A percentile compares a stretch with the other conserved stretches of the same genome.
These are phyloP conservation scores for Physeter macrocephalus DNA, from an alignment of 2,113 vertebrate genomes.

Conservation along the genomic window DNA sequence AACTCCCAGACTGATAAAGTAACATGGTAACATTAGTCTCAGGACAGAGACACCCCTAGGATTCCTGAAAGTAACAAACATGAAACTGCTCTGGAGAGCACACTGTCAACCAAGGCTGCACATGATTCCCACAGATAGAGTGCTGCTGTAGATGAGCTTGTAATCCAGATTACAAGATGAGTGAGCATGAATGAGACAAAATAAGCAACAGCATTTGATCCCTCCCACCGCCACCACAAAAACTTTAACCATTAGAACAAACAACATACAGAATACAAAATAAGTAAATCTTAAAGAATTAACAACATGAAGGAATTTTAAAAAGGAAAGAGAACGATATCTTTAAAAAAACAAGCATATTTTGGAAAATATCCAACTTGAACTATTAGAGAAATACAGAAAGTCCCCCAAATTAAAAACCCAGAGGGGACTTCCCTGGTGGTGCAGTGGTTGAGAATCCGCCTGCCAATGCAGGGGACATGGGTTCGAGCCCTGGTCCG, in stretches of 20 bases:
- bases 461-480: too few species aligned
- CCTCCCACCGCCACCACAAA: background rate
- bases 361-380: background rate
- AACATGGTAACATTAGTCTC: background rate
- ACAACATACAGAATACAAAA: background rate
- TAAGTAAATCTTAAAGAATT: background rate
- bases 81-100: background rate
- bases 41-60: background rate
- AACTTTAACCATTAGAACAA: background rate
- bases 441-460: too few species aligned
- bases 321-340: background rate
- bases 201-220: background rate
- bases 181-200: background rate
- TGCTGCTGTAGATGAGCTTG: background rate
- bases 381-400: slow-evolving; percentile 1
- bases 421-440: background rate
- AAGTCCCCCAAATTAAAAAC: background rate
- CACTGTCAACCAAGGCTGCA: background rate
- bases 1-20: background rate
- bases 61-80: background rate
- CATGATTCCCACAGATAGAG: background rate
- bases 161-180: background rate
- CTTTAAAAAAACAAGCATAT: background rate
- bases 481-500: too few species aligned
- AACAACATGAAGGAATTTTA: background rate